Conservation (phyloP, 2,113 vertebrate genomes). For the Craseonycteris thonglongyai region DNA sequence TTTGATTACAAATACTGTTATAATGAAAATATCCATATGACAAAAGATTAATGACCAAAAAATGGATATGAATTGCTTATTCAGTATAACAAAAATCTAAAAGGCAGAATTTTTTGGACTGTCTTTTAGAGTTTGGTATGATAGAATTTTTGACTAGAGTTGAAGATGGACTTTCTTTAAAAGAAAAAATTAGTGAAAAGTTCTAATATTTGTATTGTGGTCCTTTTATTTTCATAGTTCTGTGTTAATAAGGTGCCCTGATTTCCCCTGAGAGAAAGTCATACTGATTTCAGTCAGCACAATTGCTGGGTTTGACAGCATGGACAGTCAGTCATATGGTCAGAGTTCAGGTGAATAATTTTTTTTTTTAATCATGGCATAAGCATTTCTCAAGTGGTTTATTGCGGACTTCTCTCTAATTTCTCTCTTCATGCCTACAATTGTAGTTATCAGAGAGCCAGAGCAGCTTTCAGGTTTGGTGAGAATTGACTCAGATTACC, state of each 20-base stretch:
- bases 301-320: background rate
- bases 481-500: background rate
- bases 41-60: background rate
- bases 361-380: background rate
- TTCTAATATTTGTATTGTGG: background rate
- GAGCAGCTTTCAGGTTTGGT: background rate
- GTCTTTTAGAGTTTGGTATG: background rate
- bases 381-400: background rate
- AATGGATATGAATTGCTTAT: background rate
- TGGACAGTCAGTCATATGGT: background rate
- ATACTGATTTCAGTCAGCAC: background rate
- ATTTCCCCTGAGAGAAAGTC: background rate
- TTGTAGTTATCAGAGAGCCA: background rate
- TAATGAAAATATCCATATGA: conserved; percentile 4
- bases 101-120: background rate
- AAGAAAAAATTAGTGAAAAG: background rate
- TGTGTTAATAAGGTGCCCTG: background rate
- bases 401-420: background rate
- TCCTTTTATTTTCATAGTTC: background rate
- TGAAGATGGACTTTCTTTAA: background rate
- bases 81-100: conserved; percentile 16
- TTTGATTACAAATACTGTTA: conserved; percentile 16
- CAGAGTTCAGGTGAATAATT: background rate
- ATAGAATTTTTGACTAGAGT: background rate
- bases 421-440: background rate